Percentiles rank a stretch among this genome's conserved stretches.
Evolutionary conservation across 1,140 invertebrate genomes (phyloP).

Genomic region (Drosophila baimaii): DNA sequence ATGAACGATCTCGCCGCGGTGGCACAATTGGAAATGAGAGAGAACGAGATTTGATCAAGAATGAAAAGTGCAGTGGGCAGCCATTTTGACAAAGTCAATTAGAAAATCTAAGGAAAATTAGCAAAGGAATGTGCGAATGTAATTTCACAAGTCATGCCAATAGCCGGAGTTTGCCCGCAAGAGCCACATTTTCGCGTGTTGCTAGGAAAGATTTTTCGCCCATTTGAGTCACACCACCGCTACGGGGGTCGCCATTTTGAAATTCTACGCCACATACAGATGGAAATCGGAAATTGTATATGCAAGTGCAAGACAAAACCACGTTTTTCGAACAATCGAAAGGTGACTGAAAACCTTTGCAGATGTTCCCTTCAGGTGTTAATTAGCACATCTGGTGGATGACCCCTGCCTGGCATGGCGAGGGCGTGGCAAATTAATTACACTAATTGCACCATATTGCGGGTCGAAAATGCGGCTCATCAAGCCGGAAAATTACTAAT

Average conservation of each 20-base stretch:
- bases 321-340: conserved; percentile 39
- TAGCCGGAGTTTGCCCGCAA: not conserved
- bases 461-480: conserved; percentile 23
- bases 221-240: conserved; percentile 54
- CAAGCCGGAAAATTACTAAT: conserved; percentile 12
- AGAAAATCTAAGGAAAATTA: conserved; percentile 11
- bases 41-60: conserved; percentile 43
- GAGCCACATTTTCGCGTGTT: conserved; percentile 40
- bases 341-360: conserved; percentile 5
- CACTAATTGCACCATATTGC: conserved; percentile 66
- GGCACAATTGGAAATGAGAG: conserved; percentile 30
- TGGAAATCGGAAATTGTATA: conserved; percentile 47
- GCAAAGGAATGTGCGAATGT: conserved; percentile 6
- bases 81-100: conserved; percentile 44
- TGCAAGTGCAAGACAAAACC: conserved; percentile 42
- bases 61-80: conserved; percentile 28
- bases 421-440: conserved; percentile 59
- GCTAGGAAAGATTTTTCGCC: conserved; percentile 21
- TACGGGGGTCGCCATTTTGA: conserved; percentile 67
- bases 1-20: conserved; percentile 56
- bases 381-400: conserved; percentile 18
- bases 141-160: conserved; percentile 42
- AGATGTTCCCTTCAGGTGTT: conserved; percentile 12
- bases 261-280: conserved; percentile 51
- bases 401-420: conserved; percentile 1